phyloP scores from a whole-genome alignment of 2,797 vertebrate genomes.

The Chrosomus eos region DNA sequence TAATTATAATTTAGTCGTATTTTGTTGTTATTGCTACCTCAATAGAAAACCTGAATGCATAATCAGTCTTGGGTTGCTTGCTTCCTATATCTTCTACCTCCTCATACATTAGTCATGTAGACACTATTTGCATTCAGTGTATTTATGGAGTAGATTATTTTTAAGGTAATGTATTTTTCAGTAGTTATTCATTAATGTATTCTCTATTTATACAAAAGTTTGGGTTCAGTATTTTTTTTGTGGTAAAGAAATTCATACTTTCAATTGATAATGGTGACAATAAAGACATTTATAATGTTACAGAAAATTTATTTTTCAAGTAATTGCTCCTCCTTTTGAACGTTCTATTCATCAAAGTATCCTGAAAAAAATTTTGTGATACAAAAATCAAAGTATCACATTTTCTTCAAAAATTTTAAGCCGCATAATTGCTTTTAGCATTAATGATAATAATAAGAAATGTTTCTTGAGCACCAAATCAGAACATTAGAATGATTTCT shows the following conservation, averaged over 20 bases:
- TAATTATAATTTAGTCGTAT: background rate
- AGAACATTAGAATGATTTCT: background rate
- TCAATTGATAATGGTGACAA: no score
- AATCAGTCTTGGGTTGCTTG: constrained; percentile 20
- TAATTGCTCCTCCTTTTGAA: background rate
- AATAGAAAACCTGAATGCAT: constrained; percentile 9
- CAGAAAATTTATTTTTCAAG: background rate
- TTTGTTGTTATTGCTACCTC: constrained; percentile 1
- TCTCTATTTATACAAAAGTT: background rate
- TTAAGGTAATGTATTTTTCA: background rate
- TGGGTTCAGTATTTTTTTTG: background rate
- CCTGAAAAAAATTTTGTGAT: background rate
- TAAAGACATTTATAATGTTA: background rate
- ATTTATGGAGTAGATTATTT: constrained; percentile 12
- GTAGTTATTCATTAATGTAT: constrained; percentile 3
- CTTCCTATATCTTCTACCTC: background rate
- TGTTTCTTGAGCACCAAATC: background rate
- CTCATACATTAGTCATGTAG: constrained; percentile 25
- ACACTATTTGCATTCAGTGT: background rate
- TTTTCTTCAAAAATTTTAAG: background rate
- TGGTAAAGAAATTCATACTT: background rate
- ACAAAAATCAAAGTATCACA: background rate
- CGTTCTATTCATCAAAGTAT: background rate
- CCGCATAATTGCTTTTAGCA: background rate
- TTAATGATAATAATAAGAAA: background rate